Percentiles rank a stretch among this genome's conserved stretches.
Conservation (phyloP, 2,797 vertebrate species). For the Potorous gilbertii region DNA sequence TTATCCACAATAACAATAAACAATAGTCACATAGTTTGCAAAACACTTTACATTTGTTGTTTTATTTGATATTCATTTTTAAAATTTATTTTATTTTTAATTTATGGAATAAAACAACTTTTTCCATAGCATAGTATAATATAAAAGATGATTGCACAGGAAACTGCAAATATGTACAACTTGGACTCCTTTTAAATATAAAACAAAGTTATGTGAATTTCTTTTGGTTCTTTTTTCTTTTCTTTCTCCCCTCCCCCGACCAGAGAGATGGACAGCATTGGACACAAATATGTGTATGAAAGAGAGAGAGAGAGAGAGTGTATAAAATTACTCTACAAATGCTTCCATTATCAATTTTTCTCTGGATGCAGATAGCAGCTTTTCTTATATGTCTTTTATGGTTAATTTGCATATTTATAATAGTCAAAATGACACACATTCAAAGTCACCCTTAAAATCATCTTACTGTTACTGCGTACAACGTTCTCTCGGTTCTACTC, state of each 20-base stretch:
- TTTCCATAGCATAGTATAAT: not conserved
- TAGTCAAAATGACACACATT: not conserved
- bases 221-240: not conserved
- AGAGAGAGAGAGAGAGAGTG: not conserved
- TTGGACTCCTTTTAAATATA: not conserved
- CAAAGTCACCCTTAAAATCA: not conserved
- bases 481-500: not conserved
- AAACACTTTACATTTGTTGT: not conserved
- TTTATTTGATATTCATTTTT: not conserved
- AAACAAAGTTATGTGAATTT: not conserved
- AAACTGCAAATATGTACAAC: not conserved
- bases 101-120: not conserved
- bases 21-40: not conserved
- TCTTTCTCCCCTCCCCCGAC: not conserved
- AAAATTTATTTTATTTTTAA: not conserved
- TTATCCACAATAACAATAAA: not conserved
- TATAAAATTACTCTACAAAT: not conserved
- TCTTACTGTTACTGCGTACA: not conserved
- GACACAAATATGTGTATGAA: not conserved
- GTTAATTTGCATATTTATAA: not conserved
- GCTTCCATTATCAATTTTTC: not conserved
- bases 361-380: not conserved
- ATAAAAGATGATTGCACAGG: not conserved
- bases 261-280: not conserved
- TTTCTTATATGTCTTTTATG: not conserved